phyloP scores from a whole-genome alignment of 2,797 vertebrate genomes.

The Sebastes minor region DNA sequence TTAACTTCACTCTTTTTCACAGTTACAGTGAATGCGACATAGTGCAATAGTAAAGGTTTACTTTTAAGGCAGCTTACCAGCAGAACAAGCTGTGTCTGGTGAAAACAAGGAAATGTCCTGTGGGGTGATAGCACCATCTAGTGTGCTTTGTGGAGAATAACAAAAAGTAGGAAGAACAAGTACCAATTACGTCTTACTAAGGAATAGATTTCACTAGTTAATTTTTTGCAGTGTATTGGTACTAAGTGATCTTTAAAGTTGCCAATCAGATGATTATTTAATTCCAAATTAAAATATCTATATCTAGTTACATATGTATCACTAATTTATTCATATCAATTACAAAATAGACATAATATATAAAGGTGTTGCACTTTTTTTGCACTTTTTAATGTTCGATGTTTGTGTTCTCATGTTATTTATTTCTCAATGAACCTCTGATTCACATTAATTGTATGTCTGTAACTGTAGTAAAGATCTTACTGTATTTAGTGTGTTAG shows the following conservation, averaged over 20 bases:
- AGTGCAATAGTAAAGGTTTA: neutral
- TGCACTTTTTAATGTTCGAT: neutral
- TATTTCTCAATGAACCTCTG: neutral
- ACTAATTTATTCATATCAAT: neutral
- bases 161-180: neutral
- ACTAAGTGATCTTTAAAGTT: neutral
- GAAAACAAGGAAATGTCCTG: neutral
- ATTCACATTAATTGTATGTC: neutral
- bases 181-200: fast-evolving
- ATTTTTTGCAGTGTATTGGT: neutral
- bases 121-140: neutral
- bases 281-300: neutral
- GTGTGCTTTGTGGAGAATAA: neutral
- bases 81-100: neutral
- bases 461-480: neutral
- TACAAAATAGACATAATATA: neutral
- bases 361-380: neutral
- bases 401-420: neutral
- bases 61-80: neutral
- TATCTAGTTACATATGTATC: too few species aligned
- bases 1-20: too few species aligned
- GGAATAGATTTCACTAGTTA: neutral
- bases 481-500: fast-evolving
- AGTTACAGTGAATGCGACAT: neutral
- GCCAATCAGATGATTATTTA: neutral